Conservation (phyloP, 2,113 vertebrate species). For the Nematolebias whitei region DNA sequence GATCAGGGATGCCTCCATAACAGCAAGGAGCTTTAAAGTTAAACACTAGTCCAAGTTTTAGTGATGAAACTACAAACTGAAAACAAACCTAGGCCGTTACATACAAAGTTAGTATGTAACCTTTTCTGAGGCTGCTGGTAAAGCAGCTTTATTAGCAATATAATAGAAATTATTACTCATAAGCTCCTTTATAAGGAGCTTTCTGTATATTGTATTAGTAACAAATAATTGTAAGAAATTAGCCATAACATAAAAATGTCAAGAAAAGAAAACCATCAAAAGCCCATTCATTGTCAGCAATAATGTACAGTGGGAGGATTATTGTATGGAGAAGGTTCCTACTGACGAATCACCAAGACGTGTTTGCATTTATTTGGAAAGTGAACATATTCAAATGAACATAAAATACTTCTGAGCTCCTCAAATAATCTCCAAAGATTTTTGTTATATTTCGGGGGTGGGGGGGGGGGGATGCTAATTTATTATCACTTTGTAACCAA, state of each 20-base stretch:
- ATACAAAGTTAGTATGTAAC: slow-evolving; percentile 24
- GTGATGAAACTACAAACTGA: slow-evolving; percentile 24
- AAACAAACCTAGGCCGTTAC: slow-evolving; percentile 16
- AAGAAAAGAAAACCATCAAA: slow-evolving; percentile 23
- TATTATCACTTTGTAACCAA: slow-evolving; percentile 5
- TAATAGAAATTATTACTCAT: slow-evolving; percentile 46
- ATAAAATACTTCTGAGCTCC: slow-evolving; percentile 14
- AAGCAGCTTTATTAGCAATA: slow-evolving; percentile 68
- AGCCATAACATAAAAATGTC: slow-evolving; percentile 55
- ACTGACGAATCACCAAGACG: slow-evolving; percentile 31
- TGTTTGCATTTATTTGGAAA: slow-evolving; percentile 9
- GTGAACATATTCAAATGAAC: slow-evolving; percentile 26
- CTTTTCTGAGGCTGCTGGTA: slow-evolving; percentile 38
- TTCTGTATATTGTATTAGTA: slow-evolving; percentile 38
- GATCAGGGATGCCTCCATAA: slow-evolving; percentile 60
- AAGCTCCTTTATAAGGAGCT: slow-evolving; percentile 43
- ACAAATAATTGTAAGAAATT: slow-evolving; percentile 41
- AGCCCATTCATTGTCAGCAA: slow-evolving; percentile 66
- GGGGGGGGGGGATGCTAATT: slow-evolving; percentile 9
- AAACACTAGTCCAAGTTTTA: slow-evolving; percentile 30
- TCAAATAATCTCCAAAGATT: slow-evolving; percentile 10
- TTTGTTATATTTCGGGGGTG: slow-evolving; percentile 8
- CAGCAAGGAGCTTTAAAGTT: slow-evolving; percentile 31
- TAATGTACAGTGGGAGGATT: slow-evolving; percentile 69
- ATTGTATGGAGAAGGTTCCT: slow-evolving; percentile 13